phyloP scores from a whole-genome alignment of 2,888 invertebrate genomes.

The Eupithecia tripunctaria region DNA sequence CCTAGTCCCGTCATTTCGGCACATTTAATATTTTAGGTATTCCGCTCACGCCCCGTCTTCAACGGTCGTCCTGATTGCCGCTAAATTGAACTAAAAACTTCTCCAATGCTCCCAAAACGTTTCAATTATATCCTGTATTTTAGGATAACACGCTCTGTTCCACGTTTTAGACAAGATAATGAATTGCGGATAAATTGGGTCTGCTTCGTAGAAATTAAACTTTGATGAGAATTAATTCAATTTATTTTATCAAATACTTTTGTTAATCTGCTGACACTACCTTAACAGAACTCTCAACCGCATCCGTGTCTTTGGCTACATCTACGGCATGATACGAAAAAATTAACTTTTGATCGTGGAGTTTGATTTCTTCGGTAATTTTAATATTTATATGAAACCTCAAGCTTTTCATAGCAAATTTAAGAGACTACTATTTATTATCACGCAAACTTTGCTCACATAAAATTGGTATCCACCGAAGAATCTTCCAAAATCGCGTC shows the following conservation, averaged over 20 bases:
- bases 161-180: constrained; percentile 33
- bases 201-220: constrained; percentile 12
- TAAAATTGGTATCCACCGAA: constrained; percentile 24
- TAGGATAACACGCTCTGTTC: constrained; percentile 51
- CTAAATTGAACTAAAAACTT: constrained; percentile 85
- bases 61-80: constrained; percentile 84
- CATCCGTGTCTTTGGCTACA: constrained; percentile 52
- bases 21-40: constrained; percentile 82
- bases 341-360: constrained; percentile 65
- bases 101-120: constrained; percentile 80
- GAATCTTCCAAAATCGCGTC: constrained; percentile 55
- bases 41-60: constrained; percentile 81
- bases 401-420: not conserved
- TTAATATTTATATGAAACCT: not conserved
- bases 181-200: constrained; percentile 34
- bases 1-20: constrained; percentile 68
- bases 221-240: not conserved
- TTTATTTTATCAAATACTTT: constrained; percentile 28
- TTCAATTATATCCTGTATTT: constrained; percentile 77
- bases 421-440: not conserved
- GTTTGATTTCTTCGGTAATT: constrained; percentile 67
- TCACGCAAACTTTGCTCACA: not conserved
- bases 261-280: constrained; percentile 80
- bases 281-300: constrained; percentile 73
- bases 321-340: constrained; percentile 67